Evolutionary conservation across 2,888 invertebrate genomes (phyloP), one percentile per base, ranked within the genome.

Genomic region (Cephalotes varians): DNA sequence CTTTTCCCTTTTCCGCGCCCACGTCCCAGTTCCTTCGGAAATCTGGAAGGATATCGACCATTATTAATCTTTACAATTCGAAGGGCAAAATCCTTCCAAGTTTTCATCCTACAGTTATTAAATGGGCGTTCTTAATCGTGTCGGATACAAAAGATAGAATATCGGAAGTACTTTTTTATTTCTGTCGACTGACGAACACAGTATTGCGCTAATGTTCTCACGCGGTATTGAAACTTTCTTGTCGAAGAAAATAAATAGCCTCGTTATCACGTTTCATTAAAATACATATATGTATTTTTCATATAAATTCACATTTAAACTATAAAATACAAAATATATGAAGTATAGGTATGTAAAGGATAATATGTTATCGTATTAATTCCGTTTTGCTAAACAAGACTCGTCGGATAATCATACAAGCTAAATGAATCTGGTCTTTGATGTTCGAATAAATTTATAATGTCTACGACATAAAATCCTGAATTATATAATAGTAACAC

Each of bases 21-120:
- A 51, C 60, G 62, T 81, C 79, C 74, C 72, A 74, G 69, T 85
- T 83, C 81, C 85, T 85, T 40, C 85, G 62, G 67, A 64, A 83
- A 84, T 86, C 83, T 69, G 65, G 86, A 87, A 86, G 85, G 84
- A 87, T 91, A 90, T 91, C 85, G 88, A 83, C 85, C 83, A 79
- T 86, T 88, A 91, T 90, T 87, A 88, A 85, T 86, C 84, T 79
- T 83, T 86, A 84, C 80, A 85, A 86, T 85, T 83, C 82, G 51
- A 83, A 73, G 67, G 79, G 80, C 79, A 73, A n/a, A n/a, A 80
- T 89, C 82, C 73, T 76, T 81, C 85, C 83, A 74, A 85, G 81
- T 86, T 88, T 88, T 85, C 85, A 88, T 88, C 88, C 58, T 82
- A 54, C 83, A 58, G 79, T 88, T 88, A 88, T 86, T 86, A 88